phyloP scores from a whole-genome alignment of 2,113 vertebrate species.

The Platichthys flesus region DNA sequence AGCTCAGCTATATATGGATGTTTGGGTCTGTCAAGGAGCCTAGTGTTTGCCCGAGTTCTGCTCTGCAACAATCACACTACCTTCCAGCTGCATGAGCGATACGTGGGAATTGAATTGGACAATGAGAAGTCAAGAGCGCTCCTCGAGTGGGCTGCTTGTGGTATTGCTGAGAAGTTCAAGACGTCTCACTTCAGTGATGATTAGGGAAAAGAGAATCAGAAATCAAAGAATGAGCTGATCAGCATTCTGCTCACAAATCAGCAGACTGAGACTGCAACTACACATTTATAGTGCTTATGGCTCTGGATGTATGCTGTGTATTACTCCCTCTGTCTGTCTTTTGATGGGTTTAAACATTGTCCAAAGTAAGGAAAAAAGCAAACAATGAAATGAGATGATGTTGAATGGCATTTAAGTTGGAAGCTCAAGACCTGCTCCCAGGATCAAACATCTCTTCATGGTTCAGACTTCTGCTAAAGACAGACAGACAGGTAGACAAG shows the following conservation, averaged over 20 bases:
- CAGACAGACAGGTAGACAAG: neutral
- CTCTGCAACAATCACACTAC: slow-evolving; percentile 28
- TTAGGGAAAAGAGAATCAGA: slow-evolving; percentile 16
- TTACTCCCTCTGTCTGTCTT: neutral
- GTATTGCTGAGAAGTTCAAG: slow-evolving; percentile 30
- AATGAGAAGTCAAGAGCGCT: slow-evolving; percentile 62
- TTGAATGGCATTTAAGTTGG: neutral
- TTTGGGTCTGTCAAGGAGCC: slow-evolving; percentile 35
- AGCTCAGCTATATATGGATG: slow-evolving; percentile 39
- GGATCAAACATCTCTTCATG: slow-evolving; percentile 10
- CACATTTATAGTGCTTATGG: neutral
- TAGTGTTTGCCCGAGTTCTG: slow-evolving; percentile 42
- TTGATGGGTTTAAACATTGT: neutral
- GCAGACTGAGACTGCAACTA: neutral
- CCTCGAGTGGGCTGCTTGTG: slow-evolving; percentile 47
- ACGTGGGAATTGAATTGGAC: slow-evolving; percentile 28
- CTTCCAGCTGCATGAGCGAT: slow-evolving; percentile 26
- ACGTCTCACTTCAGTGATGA: slow-evolving; percentile 36
- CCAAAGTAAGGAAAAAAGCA: neutral
- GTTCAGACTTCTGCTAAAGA: neutral
- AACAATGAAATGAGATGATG: neutral
- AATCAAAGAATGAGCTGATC: slow-evolving; percentile 29
- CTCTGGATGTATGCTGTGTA: neutral
- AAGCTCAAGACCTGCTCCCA: neutral
- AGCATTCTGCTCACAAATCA: slow-evolving; percentile 22